Evolutionary conservation across 2,888 invertebrate genomes (phyloP).

Genomic region (Drosophila incognita): DNA sequence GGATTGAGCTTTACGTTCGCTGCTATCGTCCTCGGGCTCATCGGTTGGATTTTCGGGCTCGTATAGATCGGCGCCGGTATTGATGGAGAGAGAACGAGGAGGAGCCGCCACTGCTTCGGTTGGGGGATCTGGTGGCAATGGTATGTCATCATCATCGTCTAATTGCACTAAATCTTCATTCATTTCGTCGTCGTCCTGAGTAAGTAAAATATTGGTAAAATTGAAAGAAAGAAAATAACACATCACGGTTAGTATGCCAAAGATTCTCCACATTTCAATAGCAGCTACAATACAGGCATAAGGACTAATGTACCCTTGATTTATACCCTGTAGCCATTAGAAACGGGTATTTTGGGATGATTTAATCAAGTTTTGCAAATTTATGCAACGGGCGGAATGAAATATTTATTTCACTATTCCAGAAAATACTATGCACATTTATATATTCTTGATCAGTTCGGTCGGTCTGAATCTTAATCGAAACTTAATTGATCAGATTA

Average conservation of each 20-base stretch:
- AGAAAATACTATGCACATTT: neutral
- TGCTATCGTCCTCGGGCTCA: constrained; percentile 43
- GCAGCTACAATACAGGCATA: constrained; percentile 19
- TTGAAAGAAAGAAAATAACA: constrained; percentile 85
- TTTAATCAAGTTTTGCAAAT: neutral
- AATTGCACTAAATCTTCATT: constrained; percentile 85
- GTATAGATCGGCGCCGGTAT: constrained; percentile 74
- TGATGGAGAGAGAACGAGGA: constrained; percentile 7
- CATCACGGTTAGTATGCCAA: constrained; percentile 86
- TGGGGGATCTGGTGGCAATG: constrained; percentile 80
- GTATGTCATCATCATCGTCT: constrained; percentile 84
- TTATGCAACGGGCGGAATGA: neutral
- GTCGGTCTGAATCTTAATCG: neutral
- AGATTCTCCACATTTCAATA: constrained; percentile 39
- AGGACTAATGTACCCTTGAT: neutral
- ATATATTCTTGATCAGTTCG: neutral
- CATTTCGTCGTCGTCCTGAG: constrained; percentile 85
- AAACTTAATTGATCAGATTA: neutral
- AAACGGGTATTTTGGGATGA: neutral
- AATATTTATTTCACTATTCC: neutral
- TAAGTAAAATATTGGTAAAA: constrained; percentile 81
- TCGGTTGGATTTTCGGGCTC: constrained; percentile 84
- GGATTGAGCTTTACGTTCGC: constrained; percentile 28
- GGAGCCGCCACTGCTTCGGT: constrained; percentile 27
- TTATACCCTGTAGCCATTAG: constrained; percentile 3